phyloP scores from a whole-genome alignment of 2,113 vertebrate species.

The Gymnocephalus cernua region DNA sequence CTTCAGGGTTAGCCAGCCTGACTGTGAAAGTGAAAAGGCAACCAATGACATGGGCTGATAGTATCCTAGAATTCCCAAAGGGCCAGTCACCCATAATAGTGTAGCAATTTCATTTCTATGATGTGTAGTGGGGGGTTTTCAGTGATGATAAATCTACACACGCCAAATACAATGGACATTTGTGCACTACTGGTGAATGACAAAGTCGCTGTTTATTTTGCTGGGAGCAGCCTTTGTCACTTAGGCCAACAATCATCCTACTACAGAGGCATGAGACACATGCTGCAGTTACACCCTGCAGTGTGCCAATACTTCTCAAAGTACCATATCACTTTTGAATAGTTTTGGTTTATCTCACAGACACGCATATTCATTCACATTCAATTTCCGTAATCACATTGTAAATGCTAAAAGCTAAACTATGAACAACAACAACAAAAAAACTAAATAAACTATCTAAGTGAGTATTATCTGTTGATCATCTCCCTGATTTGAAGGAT shows the following conservation, averaged over 20 bases:
- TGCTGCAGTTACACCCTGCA: not conserved
- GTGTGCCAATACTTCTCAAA: not conserved
- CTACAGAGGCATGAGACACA: slow-evolving; percentile 3
- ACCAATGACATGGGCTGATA: slow-evolving; percentile 69
- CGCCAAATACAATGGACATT: slow-evolving; percentile 41
- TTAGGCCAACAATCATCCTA: slow-evolving; percentile 14
- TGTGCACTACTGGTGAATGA: slow-evolving; percentile 42
- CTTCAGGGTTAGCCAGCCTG: slow-evolving; percentile 72
- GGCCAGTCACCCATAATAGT: slow-evolving; percentile 41
- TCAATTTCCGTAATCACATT: not conserved
- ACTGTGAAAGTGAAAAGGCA: slow-evolving; percentile 61
- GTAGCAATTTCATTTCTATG: slow-evolving; percentile 54
- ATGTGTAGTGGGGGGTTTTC: slow-evolving; percentile 49
- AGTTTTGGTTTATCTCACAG: not conserved
- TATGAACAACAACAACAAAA: not conserved
- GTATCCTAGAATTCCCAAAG: slow-evolving; percentile 60
- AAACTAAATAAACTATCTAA: not conserved
- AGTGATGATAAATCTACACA: slow-evolving; percentile 61
- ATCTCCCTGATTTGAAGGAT: not conserved
- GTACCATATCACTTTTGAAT: not conserved
- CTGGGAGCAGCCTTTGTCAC: slow-evolving; percentile 33
- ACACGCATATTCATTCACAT: not conserved
- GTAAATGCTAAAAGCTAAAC: not conserved
- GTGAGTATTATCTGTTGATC: not conserved
- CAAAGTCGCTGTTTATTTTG: slow-evolving; percentile 34